A percentile compares a stretch with the other conserved stretches of the same genome.
Conservation (phyloP, 2,797 vertebrate genomes). For the Schizopygopsis pylzovi region DNA sequence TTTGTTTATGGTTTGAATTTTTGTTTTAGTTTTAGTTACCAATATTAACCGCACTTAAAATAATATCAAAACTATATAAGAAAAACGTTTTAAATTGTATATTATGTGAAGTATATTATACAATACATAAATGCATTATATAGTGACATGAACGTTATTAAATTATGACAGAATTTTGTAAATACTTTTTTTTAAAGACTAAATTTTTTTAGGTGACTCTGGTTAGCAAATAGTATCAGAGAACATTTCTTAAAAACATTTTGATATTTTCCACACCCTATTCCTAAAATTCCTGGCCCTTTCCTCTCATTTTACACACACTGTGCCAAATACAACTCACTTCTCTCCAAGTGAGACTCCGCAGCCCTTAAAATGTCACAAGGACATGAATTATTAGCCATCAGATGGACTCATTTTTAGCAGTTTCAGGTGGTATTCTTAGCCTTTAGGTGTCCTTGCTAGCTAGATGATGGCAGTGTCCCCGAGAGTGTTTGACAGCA, state of each 20-base stretch:
- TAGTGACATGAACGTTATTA: background rate
- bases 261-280: background rate
- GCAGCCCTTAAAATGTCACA: slow-evolving; percentile 65
- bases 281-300: background rate
- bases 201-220: background rate
- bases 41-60: background rate
- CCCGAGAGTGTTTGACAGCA: slow-evolving; percentile 26
- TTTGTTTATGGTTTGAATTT: background rate
- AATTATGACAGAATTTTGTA: too few relatives aligned
- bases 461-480: slow-evolving; percentile 48
- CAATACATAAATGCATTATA: background rate
- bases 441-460: slow-evolving; percentile 66
- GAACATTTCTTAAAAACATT: background rate
- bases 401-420: slow-evolving; percentile 67
- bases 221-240: background rate
- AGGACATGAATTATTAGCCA: slow-evolving; percentile 59
- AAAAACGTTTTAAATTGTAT: too few relatives aligned
- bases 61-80: background rate
- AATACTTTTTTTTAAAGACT: background rate
- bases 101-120: background rate
- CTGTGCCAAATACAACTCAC: slow-evolving; percentile 33
- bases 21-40: background rate
- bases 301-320: slow-evolving; percentile 32
- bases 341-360: slow-evolving; percentile 36
- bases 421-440: slow-evolving; percentile 64